Evolutionary conservation across 2,888 invertebrate genomes (phyloP).

Genomic region (Gymnoscelis rufifasciata): DNA sequence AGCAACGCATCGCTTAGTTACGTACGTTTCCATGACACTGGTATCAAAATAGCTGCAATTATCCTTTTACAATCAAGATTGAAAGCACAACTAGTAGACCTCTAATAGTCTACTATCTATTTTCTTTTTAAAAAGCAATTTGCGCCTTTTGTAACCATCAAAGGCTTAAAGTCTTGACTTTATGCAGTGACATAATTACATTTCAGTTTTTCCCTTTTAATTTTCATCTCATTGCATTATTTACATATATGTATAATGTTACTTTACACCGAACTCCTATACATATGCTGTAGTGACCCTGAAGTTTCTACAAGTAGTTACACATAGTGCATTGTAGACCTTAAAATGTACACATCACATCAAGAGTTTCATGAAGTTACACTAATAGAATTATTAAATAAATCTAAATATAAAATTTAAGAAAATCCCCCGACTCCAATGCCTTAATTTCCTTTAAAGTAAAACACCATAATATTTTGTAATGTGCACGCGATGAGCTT

Average conservation of each 20-base stretch:
- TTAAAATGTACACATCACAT: conserved; percentile 15
- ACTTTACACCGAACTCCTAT: neutral
- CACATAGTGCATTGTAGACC: conserved; percentile 28
- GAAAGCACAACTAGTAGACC: too few species aligned
- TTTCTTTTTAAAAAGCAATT: too few species aligned
- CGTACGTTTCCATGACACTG: conserved; percentile 14
- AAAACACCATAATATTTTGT: too few species aligned
- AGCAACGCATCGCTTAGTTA: conserved; percentile 15
- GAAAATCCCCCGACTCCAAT: too few species aligned
- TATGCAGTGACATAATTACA: neutral
- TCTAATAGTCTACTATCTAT: too few species aligned
- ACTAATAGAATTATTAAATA: neutral
- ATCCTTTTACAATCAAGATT: too few species aligned
- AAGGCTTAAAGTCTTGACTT: neutral
- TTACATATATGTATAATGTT: too few species aligned
- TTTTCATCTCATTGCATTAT: neutral
- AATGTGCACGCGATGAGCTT: too few species aligned
- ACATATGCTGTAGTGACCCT: conserved; percentile 2
- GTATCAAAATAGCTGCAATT: too few species aligned
- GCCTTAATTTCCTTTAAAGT: too few species aligned
- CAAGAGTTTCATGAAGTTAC: conserved; percentile 29
- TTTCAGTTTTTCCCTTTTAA: neutral
- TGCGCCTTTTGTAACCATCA: too few species aligned
- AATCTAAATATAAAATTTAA: too few species aligned
- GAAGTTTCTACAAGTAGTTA: conserved; percentile 12